Evolutionary conservation across 2,888 invertebrate species (phyloP), one percentile per base, ranked within the genome.

Genomic region (Dermolepida albohirtum): DNA sequence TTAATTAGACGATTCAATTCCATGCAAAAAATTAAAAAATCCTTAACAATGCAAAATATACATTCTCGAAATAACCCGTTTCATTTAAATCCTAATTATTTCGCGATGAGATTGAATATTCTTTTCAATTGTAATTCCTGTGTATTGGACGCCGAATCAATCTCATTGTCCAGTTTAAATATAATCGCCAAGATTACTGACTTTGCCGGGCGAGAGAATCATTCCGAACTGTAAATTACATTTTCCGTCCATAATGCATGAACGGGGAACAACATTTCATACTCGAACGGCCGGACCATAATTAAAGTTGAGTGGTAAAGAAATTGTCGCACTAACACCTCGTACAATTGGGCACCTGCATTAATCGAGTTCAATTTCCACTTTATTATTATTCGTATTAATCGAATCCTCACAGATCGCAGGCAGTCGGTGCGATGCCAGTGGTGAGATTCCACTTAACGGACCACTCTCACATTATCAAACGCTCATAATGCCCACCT

Each of bases 331-430:
- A 54, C 54, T 41, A 54, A n/a, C 44, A 44, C 59, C 44, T 59
- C 29, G 43, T 27, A 57, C 57, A 57, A 57, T 27, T 57, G 59
- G 29, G 59, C 59, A 59, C 14, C 59, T 59, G 16, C 29, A 6
- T 43, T 44, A 59, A 59, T 59, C 43, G 44, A 44, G 14, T 44
- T 40, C 44, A 44, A 34, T 59, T 59, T 59, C 29, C 54, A 54
- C 54, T 54, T 40, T 54, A 54, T 54, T 40, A 54, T 54, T 54
- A 54, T 39, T 54, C 54, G 54, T 54, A 54, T 54, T 54, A 54
- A 44, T 59, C 59, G 44, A 59, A 59, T 59, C 44, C 7, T n/a
- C 44, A 44, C 27, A 44, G 44, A 44, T 57, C 8, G 14, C 59
- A 14, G 12, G 44, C 29, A 27, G 43, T 2, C 29, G 27, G 34